A percentile compares a stretch with the other conserved stretches of the same genome.
phyloP scores from a whole-genome alignment of 37 sponge, comb jelly and placozoan genomes.

The Oopsacas minuta region DNA sequence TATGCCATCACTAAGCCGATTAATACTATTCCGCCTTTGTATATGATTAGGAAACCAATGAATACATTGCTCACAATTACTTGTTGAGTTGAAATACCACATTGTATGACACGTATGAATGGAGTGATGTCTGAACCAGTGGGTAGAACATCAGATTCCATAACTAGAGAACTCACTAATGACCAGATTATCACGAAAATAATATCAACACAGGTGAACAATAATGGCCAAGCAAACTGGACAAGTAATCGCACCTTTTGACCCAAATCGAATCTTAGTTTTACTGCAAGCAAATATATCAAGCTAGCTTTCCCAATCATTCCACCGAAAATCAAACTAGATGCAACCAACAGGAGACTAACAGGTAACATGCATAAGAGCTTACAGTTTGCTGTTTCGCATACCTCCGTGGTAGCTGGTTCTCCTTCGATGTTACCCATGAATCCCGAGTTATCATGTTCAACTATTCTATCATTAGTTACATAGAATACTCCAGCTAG shows the following conservation, averaged over 20 bases:
- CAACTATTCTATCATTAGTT: not conserved
- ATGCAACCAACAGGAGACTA: not conserved
- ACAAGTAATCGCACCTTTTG: not conserved
- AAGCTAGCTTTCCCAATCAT: not conserved
- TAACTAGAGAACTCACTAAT: not conserved
- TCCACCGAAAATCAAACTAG: not conserved
- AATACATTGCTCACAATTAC: not conserved
- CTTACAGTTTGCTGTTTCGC: not conserved
- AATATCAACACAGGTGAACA: not conserved
- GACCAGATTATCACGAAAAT: not conserved
- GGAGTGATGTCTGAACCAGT: not conserved
- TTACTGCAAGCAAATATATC: not conserved
- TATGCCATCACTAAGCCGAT: constrained; percentile 12
- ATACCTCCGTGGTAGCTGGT: not conserved
- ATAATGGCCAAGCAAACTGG: not conserved
- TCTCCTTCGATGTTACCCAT: not conserved
- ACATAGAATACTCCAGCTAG: not conserved
- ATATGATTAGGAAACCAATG: not conserved
- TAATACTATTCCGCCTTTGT: not conserved
- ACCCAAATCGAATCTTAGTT: not conserved
- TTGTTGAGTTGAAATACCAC: not conserved
- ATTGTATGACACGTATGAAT: not conserved
- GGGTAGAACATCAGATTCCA: not conserved
- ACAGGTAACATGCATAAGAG: not conserved
- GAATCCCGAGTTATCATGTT: not conserved